phyloP scores from a whole-genome alignment of 2,888 invertebrate genomes.

The Amblyjoppa proteus region DNA sequence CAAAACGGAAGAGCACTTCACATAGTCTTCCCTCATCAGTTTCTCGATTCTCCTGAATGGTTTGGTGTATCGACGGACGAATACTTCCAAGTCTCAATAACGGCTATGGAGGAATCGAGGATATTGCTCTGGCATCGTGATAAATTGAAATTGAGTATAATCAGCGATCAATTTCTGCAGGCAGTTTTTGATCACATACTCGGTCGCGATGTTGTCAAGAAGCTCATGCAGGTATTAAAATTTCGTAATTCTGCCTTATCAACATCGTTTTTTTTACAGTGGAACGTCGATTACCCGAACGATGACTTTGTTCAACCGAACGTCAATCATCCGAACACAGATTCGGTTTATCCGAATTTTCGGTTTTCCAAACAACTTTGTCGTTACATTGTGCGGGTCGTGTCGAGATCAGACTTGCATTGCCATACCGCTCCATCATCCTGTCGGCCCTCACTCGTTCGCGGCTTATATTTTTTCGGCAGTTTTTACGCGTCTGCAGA shows the following conservation, averaged over 20 bases:
- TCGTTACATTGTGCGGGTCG: no score
- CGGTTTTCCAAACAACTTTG: no score
- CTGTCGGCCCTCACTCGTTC: no score
- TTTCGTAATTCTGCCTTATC: neutral
- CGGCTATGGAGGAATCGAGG: constrained; percentile 94
- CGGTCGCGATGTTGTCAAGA: constrained; percentile 94
- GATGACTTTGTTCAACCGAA: no score
- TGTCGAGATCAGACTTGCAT: no score
- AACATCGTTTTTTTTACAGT: neutral
- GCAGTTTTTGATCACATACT: constrained; percentile 95
- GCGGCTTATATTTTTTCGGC: no score
- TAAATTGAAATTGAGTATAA: constrained; percentile 93
- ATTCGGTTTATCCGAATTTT: no score
- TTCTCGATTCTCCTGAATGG: constrained; percentile 96
- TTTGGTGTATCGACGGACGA: constrained; percentile 95
- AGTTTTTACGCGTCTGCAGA: no score
- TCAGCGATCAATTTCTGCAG: constrained; percentile 93
- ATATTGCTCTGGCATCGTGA: constrained; percentile 94
- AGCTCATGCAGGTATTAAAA: constrained; percentile 91
- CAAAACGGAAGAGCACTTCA: constrained; percentile 94
- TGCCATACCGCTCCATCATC: no score
- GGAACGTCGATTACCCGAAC: no score
- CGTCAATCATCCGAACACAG: no score
- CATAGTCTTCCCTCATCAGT: constrained; percentile 94
- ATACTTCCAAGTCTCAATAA: constrained; percentile 94